Evolutionary conservation across 2,113 vertebrate species (phyloP), one percentile per base, ranked within the genome.

Genomic region (Paradisaea rubra): DNA sequence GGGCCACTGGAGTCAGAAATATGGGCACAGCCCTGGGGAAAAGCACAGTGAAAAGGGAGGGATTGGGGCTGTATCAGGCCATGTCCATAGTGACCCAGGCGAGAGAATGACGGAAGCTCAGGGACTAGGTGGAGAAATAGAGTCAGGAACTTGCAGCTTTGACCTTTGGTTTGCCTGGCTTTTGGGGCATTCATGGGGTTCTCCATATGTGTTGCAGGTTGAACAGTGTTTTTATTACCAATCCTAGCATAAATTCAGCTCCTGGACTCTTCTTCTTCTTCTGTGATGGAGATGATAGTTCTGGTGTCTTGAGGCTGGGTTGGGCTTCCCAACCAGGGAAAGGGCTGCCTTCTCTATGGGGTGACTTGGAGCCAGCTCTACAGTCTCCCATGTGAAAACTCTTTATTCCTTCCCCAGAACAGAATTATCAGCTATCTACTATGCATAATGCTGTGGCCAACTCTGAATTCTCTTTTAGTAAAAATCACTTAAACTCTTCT

Each of bases 71-170:
- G 31, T 41, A 15, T 11, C 33, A 7, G 17, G 23, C 37, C 30
- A 18, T 27, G 20, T 17, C 59, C 12, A 3, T 0, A 21, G 37
- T 13, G 59, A 80, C 57, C 37, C 13, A 16, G 35, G 49, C 0
- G 0, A 49, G 61, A 66, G 20, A 63, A 33, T 6, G n/a, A 41
- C 35, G 33, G 69, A 79, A 71, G 37, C 44, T 83, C 33, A 47
- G 45, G 16, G 49, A 80, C 71, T 37, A 49, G 15, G 28, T 4
- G 10, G 37, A 60, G 57, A 76, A 59, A 57, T 2, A n/a, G n/a
- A 81, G 28, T 39, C 12, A 25, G 53, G 53, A 76, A 56, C 44
- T 39, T 50, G 31, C 22, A 72, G 42, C 15, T 74, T 81, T 78
- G 30, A 52, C 23, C 44, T 86, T 69, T 17, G 2, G 5, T 70